Conservation (phyloP, 2,797 vertebrate genomes). For the Sebastes hubbsi region DNA sequence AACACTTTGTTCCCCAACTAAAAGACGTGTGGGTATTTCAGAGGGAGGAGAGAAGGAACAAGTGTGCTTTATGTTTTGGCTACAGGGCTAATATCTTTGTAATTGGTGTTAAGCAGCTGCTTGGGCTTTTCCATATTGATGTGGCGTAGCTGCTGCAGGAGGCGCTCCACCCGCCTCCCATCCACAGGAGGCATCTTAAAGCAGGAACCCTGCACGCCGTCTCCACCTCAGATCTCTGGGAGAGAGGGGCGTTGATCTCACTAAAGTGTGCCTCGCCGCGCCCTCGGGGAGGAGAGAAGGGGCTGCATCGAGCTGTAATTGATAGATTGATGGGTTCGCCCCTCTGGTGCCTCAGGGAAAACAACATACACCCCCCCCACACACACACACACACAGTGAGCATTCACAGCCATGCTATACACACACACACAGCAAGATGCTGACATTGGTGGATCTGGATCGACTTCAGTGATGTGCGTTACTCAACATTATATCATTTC, state of each 20-base stretch:
- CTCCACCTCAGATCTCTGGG: slow-evolving; percentile 31
- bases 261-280: slow-evolving; percentile 38
- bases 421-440: slow-evolving; percentile 1
- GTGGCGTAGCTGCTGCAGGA: background rate
- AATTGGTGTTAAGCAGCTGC: slow-evolving; percentile 61
- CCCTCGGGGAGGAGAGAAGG: slow-evolving; percentile 16
- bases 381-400: background rate
- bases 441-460: background rate
- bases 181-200: slow-evolving; percentile 4
- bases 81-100: slow-evolving; percentile 48
- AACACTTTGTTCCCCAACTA: slow-evolving; percentile 27
- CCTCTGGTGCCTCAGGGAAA: slow-evolving; percentile 34
- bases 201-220: background rate
- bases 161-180: background rate
- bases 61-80: slow-evolving; percentile 33
- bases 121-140: slow-evolving; percentile 47
- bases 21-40: slow-evolving; percentile 7
- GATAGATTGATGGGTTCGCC: slow-evolving; percentile 62
- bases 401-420: background rate
- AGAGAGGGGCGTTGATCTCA: slow-evolving; percentile 21
- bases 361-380: background rate
- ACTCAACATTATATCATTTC: background rate
- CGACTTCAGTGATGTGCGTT: background rate
- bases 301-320: slow-evolving; percentile 46
- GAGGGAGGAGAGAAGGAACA: slow-evolving; percentile 5